phyloP scores from a whole-genome alignment of 2,113 vertebrate species.

The Eolophus roseicapilla region DNA sequence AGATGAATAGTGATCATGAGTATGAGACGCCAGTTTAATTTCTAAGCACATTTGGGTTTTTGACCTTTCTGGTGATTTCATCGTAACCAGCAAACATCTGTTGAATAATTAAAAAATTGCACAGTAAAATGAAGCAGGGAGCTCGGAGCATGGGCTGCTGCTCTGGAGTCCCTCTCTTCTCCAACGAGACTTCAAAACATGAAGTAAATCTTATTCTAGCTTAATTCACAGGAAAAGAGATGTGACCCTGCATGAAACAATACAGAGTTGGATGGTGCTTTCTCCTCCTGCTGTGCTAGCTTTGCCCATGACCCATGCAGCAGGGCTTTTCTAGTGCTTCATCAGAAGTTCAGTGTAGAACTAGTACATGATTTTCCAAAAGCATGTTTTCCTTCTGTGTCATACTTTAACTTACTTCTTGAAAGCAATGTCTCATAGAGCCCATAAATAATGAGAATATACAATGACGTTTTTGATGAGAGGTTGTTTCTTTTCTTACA shows the following conservation, averaged over 20 bases:
- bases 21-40: background rate
- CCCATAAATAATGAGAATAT: background rate
- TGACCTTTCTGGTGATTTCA: background rate
- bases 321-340: background rate
- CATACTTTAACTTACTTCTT: background rate
- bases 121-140: fast-evolving
- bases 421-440: background rate
- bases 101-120: background rate
- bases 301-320: fast-evolving
- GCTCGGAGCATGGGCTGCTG: background rate
- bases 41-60: background rate
- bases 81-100: background rate
- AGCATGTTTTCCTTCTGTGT: background rate
- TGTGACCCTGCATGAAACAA: fast-evolving
- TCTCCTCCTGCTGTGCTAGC: fast-evolving
- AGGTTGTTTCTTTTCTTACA: background rate
- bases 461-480: background rate
- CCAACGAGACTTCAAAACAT: background rate
- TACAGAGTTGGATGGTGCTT: fast-evolving
- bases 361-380: background rate
- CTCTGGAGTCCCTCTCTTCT: background rate
- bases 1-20: background rate
- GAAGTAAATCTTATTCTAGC: background rate
- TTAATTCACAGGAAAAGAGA: background rate
- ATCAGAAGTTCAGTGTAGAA: background rate